phyloP scores from a whole-genome alignment of 2,797 vertebrate genomes.

The Rhinophrynus dorsalis region DNA sequence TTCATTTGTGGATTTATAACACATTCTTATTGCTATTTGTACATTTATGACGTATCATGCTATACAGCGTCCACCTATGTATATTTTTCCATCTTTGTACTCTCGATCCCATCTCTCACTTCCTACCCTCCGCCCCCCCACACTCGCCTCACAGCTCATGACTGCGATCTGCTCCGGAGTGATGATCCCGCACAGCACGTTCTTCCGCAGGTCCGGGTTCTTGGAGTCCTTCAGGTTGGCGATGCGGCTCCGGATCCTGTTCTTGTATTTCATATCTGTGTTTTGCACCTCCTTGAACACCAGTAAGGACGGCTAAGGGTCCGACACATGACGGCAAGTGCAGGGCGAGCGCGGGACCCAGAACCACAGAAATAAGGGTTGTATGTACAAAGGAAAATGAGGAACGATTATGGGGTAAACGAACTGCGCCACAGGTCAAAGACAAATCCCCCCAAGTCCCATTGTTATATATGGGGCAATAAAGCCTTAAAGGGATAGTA shows the following conservation, averaged over 20 bases:
- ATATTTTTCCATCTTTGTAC: no score
- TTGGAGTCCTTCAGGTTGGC: constrained; percentile 95
- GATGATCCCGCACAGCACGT: constrained; percentile 85
- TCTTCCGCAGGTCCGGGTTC: constrained; percentile 88
- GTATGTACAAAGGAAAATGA: no score
- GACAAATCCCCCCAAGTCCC: no score
- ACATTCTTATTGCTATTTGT: no score
- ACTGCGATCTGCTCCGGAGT: constrained; percentile 80
- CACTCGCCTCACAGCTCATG: constrained; percentile 88
- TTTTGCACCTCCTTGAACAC: constrained; percentile 89
- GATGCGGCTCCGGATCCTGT: constrained; percentile 87
- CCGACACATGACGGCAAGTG: background rate
- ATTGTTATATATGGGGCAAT: no score
- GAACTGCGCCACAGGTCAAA: no score
- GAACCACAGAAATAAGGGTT: no score
- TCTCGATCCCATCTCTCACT: background rate
- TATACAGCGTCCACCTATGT: no score
- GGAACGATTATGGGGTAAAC: background rate
- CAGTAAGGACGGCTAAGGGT: constrained; percentile 35
- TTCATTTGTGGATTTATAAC: no score
- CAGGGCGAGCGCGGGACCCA: no score
- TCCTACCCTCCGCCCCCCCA: background rate
- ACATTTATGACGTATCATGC: no score
- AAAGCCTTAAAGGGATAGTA: no score
- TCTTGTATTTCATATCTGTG: constrained; percentile 92